phyloP scores from a whole-genome alignment of 1,140 invertebrate genomes.

The Patella vulgata region DNA sequence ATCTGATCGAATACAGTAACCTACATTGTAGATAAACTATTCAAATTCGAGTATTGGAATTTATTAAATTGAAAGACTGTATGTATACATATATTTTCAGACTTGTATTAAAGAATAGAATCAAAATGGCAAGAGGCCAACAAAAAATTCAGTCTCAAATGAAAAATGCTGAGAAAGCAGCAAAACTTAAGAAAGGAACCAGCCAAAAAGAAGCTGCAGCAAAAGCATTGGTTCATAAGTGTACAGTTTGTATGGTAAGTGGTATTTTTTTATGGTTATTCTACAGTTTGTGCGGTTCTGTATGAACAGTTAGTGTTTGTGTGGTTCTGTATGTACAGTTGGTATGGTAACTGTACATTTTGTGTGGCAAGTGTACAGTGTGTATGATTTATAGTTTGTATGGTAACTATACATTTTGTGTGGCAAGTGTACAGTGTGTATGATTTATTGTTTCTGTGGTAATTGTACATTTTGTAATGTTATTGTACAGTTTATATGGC shows the following conservation, averaged over 20 bases:
- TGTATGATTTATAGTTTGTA: neutral
- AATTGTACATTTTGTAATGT: neutral
- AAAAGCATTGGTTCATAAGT: slow-evolving; percentile 91
- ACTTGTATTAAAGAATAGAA: too few species aligned
- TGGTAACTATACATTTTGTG: neutral
- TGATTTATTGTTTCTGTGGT: neutral
- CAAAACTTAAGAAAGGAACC: slow-evolving; percentile 72
- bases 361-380: slow-evolving; percentile 19
- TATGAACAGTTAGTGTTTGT: neutral
- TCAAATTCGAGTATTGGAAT: too few species aligned
- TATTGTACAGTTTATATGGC: neutral
- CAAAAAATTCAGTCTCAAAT: slow-evolving; percentile 98
- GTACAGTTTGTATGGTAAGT: slow-evolving; percentile 93
- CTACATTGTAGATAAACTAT: too few species aligned
- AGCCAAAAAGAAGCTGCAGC: slow-evolving; percentile 97
- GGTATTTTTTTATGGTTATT: too few species aligned
- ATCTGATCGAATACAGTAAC: too few species aligned
- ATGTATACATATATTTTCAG: too few species aligned
- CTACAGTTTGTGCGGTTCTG: neutral
- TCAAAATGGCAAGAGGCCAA: slow-evolving; percentile 94
- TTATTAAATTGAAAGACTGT: too few species aligned
- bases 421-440: slow-evolving; percentile 3
- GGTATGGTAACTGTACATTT: slow-evolving; percentile 2
- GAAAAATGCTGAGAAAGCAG: slow-evolving; percentile 91
- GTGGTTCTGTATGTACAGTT: too few species aligned